Conservation (phyloP, 2,797 vertebrate species). For the Pteronotus mesoamericanus region DNA sequence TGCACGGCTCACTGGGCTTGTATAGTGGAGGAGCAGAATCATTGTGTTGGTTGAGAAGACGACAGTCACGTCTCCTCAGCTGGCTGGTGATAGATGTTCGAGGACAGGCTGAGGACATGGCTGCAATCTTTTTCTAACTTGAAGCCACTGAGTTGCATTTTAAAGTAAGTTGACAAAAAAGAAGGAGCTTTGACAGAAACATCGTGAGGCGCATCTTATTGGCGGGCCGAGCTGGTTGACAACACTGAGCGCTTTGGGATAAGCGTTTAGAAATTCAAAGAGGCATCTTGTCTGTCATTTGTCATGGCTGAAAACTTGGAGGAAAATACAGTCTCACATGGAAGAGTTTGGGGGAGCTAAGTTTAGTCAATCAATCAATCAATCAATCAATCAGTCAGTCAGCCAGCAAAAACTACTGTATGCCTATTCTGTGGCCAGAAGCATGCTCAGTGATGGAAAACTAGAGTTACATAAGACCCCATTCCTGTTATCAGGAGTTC, state of each 20-base stretch:
- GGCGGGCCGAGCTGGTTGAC: background rate
- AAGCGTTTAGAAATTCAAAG: constrained; percentile 47
- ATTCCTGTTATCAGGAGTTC: background rate
- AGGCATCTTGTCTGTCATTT: constrained; percentile 52
- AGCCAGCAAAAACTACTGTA: background rate
- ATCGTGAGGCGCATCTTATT: background rate
- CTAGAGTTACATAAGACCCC: background rate
- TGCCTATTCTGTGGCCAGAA: background rate
- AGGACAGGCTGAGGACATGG: constrained; percentile 37
- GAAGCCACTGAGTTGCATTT: constrained; percentile 45
- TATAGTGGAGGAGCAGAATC: constrained; percentile 57
- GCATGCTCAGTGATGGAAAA: background rate
- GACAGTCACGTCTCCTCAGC: constrained; percentile 44
- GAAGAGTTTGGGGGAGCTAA: constrained; percentile 23
- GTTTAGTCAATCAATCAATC: constrained; percentile 22
- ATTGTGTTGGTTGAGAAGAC: background rate
- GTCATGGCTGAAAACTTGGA: constrained; percentile 31
- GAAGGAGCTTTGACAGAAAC: constrained; percentile 21
- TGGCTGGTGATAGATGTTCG: constrained; percentile 53
- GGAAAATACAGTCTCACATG: constrained; percentile 32
- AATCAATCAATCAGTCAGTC: background rate
- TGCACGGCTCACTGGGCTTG: constrained; percentile 62
- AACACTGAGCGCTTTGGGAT: constrained; percentile 33
- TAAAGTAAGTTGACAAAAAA: constrained; percentile 54
- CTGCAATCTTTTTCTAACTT: background rate